These are phyloP conservation scores for Climacteris rufus DNA, from an alignment of 2,113 vertebrate genomes.

Conservation along the genomic window DNA sequence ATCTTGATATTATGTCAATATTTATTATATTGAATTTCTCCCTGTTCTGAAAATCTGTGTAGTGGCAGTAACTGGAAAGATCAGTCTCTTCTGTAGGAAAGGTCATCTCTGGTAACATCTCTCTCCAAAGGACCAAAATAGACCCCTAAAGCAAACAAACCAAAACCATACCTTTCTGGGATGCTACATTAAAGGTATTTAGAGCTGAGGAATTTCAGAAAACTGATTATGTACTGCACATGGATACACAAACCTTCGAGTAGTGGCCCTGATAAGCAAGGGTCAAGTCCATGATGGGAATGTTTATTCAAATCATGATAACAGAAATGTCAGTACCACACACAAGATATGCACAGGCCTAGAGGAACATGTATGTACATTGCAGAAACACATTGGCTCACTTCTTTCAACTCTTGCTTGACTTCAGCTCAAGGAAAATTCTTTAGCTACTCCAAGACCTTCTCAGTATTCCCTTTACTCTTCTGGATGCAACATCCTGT, in stretches of 20 bases:
- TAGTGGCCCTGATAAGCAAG: neutral
- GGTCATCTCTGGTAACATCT: neutral
- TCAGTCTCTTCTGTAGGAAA: neutral
- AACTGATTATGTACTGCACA: neutral
- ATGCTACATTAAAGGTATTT: neutral
- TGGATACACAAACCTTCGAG: neutral
- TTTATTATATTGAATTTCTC: neutral
- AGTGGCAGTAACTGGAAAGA: neutral
- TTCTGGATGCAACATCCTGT: neutral
- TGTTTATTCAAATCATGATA: neutral
- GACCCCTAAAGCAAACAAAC: neutral
- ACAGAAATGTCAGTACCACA: neutral
- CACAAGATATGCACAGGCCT: neutral
- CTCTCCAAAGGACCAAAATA: neutral
- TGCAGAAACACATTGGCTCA: accelerated
- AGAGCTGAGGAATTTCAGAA: neutral
- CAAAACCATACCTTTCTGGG: neutral
- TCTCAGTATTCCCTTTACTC: neutral
- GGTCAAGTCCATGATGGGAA: neutral
- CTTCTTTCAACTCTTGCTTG: neutral
- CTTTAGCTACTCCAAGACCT: neutral
- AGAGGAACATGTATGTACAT: neutral
- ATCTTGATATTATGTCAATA: neutral
- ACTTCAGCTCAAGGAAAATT: neutral
- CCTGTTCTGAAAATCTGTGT: neutral